phyloP scores from a whole-genome alignment of 2,113 vertebrate species.

The Alces alces region DNA sequence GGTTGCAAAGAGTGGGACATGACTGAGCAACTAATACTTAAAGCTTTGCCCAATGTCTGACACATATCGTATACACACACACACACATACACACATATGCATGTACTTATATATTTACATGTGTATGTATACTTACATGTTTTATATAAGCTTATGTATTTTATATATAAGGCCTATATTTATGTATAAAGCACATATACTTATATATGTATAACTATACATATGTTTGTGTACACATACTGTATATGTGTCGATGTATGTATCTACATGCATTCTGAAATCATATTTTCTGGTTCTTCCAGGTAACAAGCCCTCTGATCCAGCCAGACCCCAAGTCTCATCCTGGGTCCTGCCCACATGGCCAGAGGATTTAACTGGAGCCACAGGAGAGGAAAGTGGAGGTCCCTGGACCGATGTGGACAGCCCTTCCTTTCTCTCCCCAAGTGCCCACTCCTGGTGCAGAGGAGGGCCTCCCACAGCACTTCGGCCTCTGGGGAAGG shows the following conservation, averaged over 20 bases:
- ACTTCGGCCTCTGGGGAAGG: neutral
- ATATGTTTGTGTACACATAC: neutral
- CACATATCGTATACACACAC: rapidly evolving
- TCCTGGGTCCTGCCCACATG: neutral
- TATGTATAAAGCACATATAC: neutral
- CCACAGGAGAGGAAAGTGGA: neutral
- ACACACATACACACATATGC: neutral
- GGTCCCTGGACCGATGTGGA: neutral
- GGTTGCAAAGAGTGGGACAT: neutral
- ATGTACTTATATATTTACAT: neutral
- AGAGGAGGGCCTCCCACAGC: neutral
- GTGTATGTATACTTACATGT: neutral
- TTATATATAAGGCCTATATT: neutral
- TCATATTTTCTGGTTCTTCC: neutral
- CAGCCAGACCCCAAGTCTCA: neutral
- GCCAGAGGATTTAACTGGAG: neutral
- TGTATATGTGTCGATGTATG: neutral
- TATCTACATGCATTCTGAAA: neutral
- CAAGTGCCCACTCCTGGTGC: rapidly evolving
- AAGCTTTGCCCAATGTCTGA: neutral
- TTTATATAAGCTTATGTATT: neutral
- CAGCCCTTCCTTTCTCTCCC: neutral
- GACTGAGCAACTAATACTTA: neutral
- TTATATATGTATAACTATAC: neutral
- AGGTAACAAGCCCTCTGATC: neutral